Percentiles rank a stretch among this genome's conserved stretches.
phyloP scores from a whole-genome alignment of 2,888 invertebrate species.

The Tenodera sinensis region DNA sequence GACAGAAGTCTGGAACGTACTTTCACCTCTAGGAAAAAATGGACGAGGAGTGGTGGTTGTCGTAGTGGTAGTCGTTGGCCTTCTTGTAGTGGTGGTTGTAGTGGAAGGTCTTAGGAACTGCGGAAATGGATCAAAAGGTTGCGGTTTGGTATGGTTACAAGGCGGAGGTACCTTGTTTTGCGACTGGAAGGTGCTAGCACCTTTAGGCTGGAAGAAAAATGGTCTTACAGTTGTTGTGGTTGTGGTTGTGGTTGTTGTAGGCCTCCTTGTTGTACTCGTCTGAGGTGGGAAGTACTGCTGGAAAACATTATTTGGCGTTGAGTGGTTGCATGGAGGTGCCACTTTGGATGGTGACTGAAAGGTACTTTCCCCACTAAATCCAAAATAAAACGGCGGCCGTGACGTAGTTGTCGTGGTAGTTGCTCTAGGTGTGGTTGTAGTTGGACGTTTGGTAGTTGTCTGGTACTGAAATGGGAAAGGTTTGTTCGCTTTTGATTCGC shows the following conservation, averaged over 20 bases:
- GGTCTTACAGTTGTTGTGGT: not conserved
- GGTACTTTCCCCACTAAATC: not conserved
- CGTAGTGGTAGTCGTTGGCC: not conserved
- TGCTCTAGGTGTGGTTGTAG: not conserved
- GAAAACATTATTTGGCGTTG: not conserved
- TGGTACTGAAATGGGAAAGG: not conserved
- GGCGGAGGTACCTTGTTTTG: not conserved
- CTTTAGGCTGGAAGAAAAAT: not conserved
- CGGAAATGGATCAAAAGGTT: not conserved
- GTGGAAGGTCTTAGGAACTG: constrained; percentile 14
- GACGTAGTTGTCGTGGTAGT: not conserved
- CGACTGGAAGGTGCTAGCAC: not conserved
- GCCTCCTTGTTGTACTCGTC: not conserved
- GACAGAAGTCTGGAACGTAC: not conserved
- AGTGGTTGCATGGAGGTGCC: not conserved
- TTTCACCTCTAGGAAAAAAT: not conserved
- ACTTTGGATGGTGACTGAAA: not conserved
- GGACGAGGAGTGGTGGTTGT: constrained; percentile 10
- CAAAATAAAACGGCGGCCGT: not conserved
- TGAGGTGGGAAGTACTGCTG: not conserved
- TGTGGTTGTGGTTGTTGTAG: not conserved
- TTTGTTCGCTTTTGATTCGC: not conserved
- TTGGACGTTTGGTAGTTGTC: not conserved
- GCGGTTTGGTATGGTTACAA: not conserved
- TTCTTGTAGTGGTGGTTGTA: constrained; percentile 29